phyloP scores from a whole-genome alignment of 1,140 invertebrate genomes.

The Drosophila mojavensis region DNA sequence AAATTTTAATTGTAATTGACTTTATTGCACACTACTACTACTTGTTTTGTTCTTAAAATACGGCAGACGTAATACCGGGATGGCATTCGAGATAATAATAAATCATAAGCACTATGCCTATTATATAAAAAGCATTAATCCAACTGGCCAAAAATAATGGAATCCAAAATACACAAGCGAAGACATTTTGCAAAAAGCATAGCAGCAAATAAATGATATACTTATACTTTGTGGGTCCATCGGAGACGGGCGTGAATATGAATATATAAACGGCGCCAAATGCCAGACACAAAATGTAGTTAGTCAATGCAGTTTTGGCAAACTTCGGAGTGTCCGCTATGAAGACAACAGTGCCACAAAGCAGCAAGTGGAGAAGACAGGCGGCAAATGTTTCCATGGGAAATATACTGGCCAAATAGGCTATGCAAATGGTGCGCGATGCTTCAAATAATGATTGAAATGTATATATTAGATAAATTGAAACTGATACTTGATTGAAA shows the following conservation, averaged over 20 bases:
- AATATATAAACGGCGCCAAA: conserved; percentile 64
- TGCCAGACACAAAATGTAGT: conserved; percentile 58
- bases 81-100: conserved; percentile 58
- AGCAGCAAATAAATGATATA: conserved; percentile 51
- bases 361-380: conserved; percentile 31
- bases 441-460: conserved; percentile 28
- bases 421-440: conserved; percentile 55
- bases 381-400: conserved; percentile 37
- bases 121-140: conserved; percentile 46
- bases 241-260: conserved; percentile 58
- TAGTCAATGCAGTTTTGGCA: conserved; percentile 20
- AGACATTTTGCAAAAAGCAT: conserved; percentile 49
- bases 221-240: conserved; percentile 60
- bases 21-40: neutral
- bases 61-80: conserved; percentile 46
- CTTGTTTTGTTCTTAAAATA: conserved; percentile 15
- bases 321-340: conserved; percentile 51
- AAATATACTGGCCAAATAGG: conserved; percentile 55
- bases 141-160: conserved; percentile 34
- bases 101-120: conserved; percentile 47
- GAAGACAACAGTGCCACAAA: conserved; percentile 54
- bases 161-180: conserved; percentile 41
- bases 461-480: neutral
- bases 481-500: neutral
- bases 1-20: no score